Conservation (phyloP, 2,113 vertebrate genomes). For the Gobio gobio region DNA sequence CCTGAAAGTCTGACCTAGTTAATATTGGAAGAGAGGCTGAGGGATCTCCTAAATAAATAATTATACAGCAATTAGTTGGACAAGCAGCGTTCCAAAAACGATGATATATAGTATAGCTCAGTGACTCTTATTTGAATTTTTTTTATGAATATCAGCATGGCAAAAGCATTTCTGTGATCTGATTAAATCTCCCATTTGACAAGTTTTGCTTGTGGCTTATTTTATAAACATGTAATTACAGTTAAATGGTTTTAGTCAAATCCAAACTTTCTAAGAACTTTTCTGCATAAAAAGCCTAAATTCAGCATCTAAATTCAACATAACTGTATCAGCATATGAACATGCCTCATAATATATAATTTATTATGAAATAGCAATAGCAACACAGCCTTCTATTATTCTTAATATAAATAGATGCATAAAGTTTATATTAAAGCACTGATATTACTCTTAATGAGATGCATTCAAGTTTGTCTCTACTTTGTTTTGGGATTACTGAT, state of each 20-base stretch:
- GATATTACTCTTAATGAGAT: background rate
- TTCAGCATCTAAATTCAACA: background rate
- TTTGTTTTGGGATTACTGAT: too few relatives aligned
- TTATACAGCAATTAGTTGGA: background rate
- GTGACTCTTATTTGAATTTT: background rate
- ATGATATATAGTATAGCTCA: background rate
- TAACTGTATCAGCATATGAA: background rate
- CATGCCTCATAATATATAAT: background rate
- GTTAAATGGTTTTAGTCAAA: too few relatives aligned
- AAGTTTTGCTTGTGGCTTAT: background rate
- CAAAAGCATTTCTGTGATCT: too few relatives aligned
- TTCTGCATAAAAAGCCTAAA: background rate
- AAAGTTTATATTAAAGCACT: background rate
- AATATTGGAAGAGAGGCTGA: background rate
- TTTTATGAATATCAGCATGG: background rate
- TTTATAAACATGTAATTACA: background rate
- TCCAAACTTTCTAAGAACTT: background rate
- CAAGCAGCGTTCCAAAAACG: background rate
- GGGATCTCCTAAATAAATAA: background rate
- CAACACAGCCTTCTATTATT: background rate
- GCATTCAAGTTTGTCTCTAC: too few relatives aligned
- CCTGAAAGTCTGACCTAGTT: constrained; percentile 8
- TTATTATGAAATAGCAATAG: background rate
- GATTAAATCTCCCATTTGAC: background rate
- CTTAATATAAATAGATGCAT: background rate